Conservation (phyloP, 2,888 invertebrate genomes). For the Nymphalis c-album region DNA sequence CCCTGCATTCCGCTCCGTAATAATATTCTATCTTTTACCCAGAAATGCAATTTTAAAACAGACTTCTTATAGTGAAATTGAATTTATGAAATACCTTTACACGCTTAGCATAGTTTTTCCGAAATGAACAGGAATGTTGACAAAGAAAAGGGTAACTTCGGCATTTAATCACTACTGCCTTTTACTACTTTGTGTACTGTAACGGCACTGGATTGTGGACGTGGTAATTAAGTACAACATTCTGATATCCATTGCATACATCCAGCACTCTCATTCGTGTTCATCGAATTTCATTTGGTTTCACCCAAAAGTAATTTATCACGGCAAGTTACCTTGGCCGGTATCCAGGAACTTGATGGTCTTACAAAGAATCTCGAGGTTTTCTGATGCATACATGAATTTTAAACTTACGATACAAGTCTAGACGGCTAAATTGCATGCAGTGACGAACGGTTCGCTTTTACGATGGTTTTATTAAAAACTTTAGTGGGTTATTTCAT, state of each 20-base stretch:
- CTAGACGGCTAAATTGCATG: slow-evolving; percentile 36
- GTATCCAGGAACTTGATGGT: slow-evolving; percentile 28
- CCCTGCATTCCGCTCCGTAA: too few species aligned
- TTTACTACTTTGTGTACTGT: too few species aligned
- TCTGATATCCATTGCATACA: neutral
- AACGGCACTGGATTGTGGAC: too few species aligned
- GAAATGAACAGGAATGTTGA: too few species aligned
- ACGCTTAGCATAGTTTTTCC: too few species aligned
- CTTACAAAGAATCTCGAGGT: slow-evolving; percentile 38
- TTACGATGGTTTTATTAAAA: slow-evolving; percentile 31
- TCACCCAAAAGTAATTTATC: slow-evolving; percentile 34
- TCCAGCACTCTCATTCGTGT: slow-evolving; percentile 8
- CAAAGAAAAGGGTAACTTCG: too few species aligned
- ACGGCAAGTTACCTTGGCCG: slow-evolving; percentile 35
- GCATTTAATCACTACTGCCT: too few species aligned
- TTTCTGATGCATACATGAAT: slow-evolving; percentile 48
- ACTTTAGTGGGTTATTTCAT: slow-evolving; percentile 23
- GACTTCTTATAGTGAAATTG: too few species aligned
- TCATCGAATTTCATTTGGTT: slow-evolving; percentile 3
- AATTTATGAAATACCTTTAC: too few species aligned
- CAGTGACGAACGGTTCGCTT: slow-evolving; percentile 25
- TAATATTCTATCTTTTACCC: too few species aligned
- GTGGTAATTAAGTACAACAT: too few species aligned
- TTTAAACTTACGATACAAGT: slow-evolving; percentile 42
- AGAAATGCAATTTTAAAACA: too few species aligned